Evolutionary conservation across 2,888 invertebrate genomes (phyloP).

Genomic region (Dorcus parallelipipedus): DNA sequence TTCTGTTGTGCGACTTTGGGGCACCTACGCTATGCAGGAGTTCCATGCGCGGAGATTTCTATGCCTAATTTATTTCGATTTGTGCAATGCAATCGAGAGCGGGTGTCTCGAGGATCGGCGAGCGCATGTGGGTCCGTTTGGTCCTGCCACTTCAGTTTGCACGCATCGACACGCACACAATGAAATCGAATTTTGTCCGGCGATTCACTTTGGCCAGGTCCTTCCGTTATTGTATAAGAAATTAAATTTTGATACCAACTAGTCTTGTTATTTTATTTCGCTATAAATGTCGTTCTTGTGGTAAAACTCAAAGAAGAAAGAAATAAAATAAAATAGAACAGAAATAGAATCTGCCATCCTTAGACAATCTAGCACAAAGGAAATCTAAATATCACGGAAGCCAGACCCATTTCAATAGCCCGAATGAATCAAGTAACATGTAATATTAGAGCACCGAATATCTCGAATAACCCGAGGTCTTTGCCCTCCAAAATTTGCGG

Average conservation of each 20-base stretch:
- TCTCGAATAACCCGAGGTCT: slow-evolving; percentile 1
- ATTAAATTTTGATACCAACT: too few species aligned
- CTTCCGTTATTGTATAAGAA: too few species aligned
- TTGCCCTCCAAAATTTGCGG: neutral
- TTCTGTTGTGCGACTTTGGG: neutral
- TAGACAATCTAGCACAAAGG: neutral
- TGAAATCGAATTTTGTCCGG: neutral
- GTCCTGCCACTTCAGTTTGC: neutral
- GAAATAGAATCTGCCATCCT: too few species aligned
- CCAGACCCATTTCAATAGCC: neutral
- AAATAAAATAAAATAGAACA: too few species aligned
- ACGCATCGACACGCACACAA: slow-evolving; percentile 5
- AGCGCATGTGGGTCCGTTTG: neutral
- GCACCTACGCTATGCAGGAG: slow-evolving; percentile 4
- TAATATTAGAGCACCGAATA: neutral
- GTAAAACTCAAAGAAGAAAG: too few species aligned
- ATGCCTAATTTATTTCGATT: slow-evolving; percentile 19
- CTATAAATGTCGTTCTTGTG: too few species aligned
- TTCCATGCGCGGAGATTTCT: slow-evolving; percentile 3
- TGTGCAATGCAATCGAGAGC: slow-evolving; percentile 8
- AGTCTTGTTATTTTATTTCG: too few species aligned
- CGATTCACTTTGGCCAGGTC: neutral
- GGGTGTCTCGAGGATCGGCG: neutral
- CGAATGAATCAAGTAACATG: slow-evolving; percentile 1
- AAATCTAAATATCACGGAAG: neutral